Percentiles rank a stretch among this genome's conserved stretches.
phyloP scores from a whole-genome alignment of 2,888 invertebrate genomes.

The Spodoptera exigua region DNA sequence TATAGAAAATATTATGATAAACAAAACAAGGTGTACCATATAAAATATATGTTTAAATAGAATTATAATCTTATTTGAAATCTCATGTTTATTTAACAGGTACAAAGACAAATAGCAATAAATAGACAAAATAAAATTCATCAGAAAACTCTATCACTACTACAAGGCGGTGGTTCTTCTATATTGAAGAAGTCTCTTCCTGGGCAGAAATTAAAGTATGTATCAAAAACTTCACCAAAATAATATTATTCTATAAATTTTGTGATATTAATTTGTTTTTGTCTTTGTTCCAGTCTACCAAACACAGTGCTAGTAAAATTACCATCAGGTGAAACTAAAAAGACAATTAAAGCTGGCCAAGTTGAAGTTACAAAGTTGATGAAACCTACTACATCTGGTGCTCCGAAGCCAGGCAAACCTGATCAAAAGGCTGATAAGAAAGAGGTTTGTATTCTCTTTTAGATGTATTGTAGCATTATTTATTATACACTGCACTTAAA shows the following conservation, averaged over 20 bases:
- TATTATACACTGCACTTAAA: too few relatives aligned
- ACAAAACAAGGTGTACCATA: too few relatives aligned
- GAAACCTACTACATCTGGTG: constrained; percentile 78
- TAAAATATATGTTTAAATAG: too few relatives aligned
- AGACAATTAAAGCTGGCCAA: constrained; percentile 79
- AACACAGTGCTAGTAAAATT: constrained; percentile 85
- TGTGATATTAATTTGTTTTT: constrained; percentile 2
- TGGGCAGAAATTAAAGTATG: constrained; percentile 85
- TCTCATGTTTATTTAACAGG: constrained; percentile 69
- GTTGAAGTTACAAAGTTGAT: constrained; percentile 80
- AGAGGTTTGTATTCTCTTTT: constrained; percentile 67
- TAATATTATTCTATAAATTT: not conserved
- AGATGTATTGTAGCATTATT: too few relatives aligned
- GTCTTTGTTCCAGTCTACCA: constrained; percentile 75
- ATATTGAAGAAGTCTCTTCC: constrained; percentile 82
- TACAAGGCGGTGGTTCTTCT: constrained; percentile 92
- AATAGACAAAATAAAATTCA: constrained; percentile 93
- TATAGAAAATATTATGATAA: too few relatives aligned
- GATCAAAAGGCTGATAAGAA: constrained; percentile 79
- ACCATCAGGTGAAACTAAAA: constrained; percentile 83
- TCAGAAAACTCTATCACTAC: constrained; percentile 91
- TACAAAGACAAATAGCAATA: constrained; percentile 93
- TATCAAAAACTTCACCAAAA: constrained; percentile 19
- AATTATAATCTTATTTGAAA: not conserved
- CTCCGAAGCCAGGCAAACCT: constrained; percentile 69